Percentiles rank a stretch among this genome's conserved stretches.
phyloP scores from a whole-genome alignment of 2,113 vertebrate genomes.

The Gymnocephalus cernua region DNA sequence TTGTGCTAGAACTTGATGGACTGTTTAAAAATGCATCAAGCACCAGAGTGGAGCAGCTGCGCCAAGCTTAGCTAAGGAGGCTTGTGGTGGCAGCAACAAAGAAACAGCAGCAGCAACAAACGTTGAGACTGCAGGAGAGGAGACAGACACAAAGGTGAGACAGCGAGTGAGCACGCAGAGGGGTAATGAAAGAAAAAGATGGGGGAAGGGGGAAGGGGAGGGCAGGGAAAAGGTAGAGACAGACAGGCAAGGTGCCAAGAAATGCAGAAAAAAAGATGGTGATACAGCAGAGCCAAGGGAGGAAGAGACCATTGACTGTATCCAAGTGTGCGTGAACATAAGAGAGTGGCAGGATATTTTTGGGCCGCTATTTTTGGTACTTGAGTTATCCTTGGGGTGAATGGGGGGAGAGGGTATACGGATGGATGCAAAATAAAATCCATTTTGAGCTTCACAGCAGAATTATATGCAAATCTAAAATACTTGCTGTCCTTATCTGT shows the following conservation, averaged over 20 bases:
- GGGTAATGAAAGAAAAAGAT: constrained; percentile 28
- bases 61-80: constrained; percentile 37
- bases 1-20: constrained; percentile 82
- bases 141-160: constrained; percentile 62
- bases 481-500: constrained; percentile 15
- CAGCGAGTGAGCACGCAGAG: constrained; percentile 29
- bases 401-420: constrained; percentile 22
- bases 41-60: constrained; percentile 70
- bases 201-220: background rate
- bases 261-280: constrained; percentile 17
- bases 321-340: constrained; percentile 32
- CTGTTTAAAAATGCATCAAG: constrained; percentile 84
- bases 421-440: constrained; percentile 53
- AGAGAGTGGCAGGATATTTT: constrained; percentile 56
- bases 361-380: constrained; percentile 57
- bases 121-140: constrained; percentile 33
- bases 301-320: constrained; percentile 36
- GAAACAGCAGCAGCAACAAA: constrained; percentile 43
- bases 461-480: background rate
- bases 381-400: constrained; percentile 51
- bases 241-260: constrained; percentile 20
- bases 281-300: constrained; percentile 3
- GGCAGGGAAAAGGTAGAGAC: background rate
- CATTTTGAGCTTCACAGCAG: constrained; percentile 29
- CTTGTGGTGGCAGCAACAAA: constrained; percentile 32